Evolutionary conservation across 2,113 vertebrate species (phyloP), one percentile per base, ranked within the genome.

Genomic region (Cromileptes altivelis): DNA sequence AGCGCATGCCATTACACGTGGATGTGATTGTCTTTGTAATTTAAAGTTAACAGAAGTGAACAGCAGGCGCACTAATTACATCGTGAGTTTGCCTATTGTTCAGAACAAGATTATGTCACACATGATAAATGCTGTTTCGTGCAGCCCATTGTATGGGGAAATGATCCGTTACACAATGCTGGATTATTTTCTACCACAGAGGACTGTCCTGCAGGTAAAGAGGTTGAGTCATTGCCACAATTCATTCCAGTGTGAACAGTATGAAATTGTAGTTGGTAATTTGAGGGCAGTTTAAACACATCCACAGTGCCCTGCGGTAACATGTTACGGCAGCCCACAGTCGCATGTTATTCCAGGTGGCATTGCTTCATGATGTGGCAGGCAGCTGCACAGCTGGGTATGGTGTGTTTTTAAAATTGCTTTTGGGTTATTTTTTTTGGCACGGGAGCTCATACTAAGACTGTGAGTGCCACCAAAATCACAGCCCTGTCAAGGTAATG

Each of bases 161-260:
- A 82, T 33, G 3, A 80, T 68, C 23, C 42, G 17, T 80, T 71
- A 30, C 17, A 67, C 21, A 61, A 62, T 17, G 53, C 55, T 9
- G 3, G 37, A 67, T 65, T n/a, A 49, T 67, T 67, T 80, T 52
- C 47, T 47, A 4, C 19, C 27, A 50, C 14, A 9, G 18, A n/a
- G 57, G 45, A n/a, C 69, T 30, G 27, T 71, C 77, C 71, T 64
- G 49, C 42, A 73, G 30, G 68, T 87, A 62, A 63, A 68, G 18
- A 33, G 25, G 58, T 69, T 42, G 40, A 81, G 19, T 65, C 60
- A 70, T 37, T 9, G 1, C 42, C 42, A 14, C 70, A 10, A 18
- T 40, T 73, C 18, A 50, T 40, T 62, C 37, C 49, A 42, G 49
- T 42, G 49, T 17, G 13, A 53, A 47, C 27, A 13, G 56, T 12